Conservation (phyloP, 2,113 vertebrate species). For the Phaetusa simplex region DNA sequence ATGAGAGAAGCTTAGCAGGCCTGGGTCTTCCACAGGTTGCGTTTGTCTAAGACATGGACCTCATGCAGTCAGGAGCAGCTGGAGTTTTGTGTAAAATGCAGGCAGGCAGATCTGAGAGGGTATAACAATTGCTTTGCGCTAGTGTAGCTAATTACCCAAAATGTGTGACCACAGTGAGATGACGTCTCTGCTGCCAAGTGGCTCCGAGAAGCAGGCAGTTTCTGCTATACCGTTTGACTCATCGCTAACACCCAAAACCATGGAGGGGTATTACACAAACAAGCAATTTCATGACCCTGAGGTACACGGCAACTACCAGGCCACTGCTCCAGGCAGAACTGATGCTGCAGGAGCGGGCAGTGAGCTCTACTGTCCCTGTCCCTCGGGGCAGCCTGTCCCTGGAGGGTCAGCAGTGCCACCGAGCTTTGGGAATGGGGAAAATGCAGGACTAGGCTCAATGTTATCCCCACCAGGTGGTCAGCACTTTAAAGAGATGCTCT, state of each 20-base stretch:
- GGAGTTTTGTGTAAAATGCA: background rate
- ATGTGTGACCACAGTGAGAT: accelerated
- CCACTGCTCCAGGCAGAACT: background rate
- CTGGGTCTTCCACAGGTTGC: accelerated
- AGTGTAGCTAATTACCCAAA: accelerated
- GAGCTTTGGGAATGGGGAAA: background rate
- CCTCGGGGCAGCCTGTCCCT: background rate
- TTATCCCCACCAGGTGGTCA: accelerated
- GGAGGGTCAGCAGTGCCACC: background rate
- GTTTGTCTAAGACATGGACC: accelerated
- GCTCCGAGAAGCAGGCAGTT: background rate
- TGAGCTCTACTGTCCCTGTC: background rate
- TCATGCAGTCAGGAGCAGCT: background rate
- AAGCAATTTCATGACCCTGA: accelerated
- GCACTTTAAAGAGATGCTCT: background rate
- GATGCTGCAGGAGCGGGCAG: background rate
- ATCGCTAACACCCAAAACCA: background rate
- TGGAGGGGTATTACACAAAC: background rate
- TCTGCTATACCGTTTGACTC: background rate
- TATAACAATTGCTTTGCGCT: background rate
- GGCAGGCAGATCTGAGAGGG: background rate
- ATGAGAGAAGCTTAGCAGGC: background rate
- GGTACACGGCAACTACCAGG: background rate
- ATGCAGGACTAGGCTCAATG: accelerated
- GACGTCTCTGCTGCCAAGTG: background rate